These are phyloP conservation scores for Gouania willdenowi DNA, from an alignment of 2,797 vertebrate genomes.

Conservation along the genomic window DNA sequence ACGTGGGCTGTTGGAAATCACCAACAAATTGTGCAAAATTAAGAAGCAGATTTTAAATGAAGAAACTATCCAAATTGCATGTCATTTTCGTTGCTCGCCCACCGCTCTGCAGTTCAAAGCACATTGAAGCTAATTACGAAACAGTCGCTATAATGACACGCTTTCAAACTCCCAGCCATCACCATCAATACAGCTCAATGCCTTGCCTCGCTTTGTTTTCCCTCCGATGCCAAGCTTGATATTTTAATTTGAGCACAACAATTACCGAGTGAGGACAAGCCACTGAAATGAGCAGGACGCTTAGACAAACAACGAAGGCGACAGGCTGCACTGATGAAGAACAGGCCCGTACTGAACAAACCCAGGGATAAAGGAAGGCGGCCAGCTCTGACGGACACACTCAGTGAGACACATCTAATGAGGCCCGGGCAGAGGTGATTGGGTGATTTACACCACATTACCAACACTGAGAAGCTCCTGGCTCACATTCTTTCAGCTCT, in stretches of 20 bases:
- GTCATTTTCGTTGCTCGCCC: neutral
- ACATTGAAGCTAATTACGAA: constrained; percentile 8
- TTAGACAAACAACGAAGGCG: constrained; percentile 8
- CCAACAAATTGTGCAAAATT: neutral
- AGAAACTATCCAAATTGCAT: neutral
- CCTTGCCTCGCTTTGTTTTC: constrained; percentile 5
- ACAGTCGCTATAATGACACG: constrained; percentile 3
- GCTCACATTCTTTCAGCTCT: neutral
- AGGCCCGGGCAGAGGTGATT: too few species aligned
- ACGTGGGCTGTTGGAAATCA: too few species aligned
- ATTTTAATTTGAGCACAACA: constrained; percentile 42
- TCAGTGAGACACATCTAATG: constrained; percentile 30
- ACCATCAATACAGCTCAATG: constrained; percentile 3
- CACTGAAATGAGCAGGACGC: constrained; percentile 15
- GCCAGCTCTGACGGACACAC: constrained; percentile 33
- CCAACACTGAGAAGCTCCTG: neutral
- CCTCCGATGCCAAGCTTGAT: constrained; percentile 28
- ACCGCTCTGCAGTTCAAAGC: neutral
- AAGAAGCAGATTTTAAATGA: too few species aligned
- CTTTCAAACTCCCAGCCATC: constrained; percentile 4
- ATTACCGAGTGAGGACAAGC: constrained; percentile 22
- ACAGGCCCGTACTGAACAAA: too few species aligned
- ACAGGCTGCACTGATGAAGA: constrained; percentile 1
- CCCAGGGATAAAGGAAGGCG: constrained; percentile 13
- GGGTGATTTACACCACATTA: too few species aligned